Evolutionary conservation across 1,140 invertebrate species (phyloP).

Genomic region (Atta colombica): DNA sequence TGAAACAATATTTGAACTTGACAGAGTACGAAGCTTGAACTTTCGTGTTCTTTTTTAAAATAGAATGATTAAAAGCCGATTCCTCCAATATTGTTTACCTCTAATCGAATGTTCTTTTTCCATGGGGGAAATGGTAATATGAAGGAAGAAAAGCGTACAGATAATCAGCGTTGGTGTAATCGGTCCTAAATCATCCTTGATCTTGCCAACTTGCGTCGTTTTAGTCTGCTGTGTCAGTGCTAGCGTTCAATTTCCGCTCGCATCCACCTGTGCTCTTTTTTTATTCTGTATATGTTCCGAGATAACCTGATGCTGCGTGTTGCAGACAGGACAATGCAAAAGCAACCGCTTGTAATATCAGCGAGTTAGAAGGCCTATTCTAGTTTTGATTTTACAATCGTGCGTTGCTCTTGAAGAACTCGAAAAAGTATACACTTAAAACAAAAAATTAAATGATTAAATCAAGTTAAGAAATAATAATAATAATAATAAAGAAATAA

Average conservation of each 20-base stretch:
- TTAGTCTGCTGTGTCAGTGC: slow-evolving; percentile 42
- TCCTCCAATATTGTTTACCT: slow-evolving; percentile 6
- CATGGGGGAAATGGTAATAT: neutral
- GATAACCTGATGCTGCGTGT: slow-evolving; percentile 55
- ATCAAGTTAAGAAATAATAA: too few species aligned
- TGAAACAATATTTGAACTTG: too few species aligned
- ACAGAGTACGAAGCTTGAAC: too few species aligned
- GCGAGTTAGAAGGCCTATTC: neutral
- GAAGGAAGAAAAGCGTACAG: neutral
- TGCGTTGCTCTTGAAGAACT: neutral
- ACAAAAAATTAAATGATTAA: neutral
- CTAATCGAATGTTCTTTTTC: neutral
- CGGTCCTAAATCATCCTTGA: slow-evolving; percentile 49
- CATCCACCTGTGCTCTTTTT: slow-evolving; percentile 45
- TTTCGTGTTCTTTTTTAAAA: too few species aligned
- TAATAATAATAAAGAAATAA: neutral
- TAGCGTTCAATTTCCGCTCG: slow-evolving; percentile 60
- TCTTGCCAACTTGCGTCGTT: neutral
- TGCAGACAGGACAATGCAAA: neutral
- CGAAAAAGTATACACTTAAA: neutral
- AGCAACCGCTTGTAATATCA: slow-evolving; percentile 16
- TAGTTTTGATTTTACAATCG: slow-evolving; percentile 5
- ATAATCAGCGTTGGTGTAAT: slow-evolving; percentile 44
- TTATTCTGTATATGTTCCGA: slow-evolving; percentile 35
- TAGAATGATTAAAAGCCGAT: slow-evolving; percentile 10